Evolutionary conservation across 2,113 vertebrate species (phyloP).

Genomic region (Menura novaehollandiae): DNA sequence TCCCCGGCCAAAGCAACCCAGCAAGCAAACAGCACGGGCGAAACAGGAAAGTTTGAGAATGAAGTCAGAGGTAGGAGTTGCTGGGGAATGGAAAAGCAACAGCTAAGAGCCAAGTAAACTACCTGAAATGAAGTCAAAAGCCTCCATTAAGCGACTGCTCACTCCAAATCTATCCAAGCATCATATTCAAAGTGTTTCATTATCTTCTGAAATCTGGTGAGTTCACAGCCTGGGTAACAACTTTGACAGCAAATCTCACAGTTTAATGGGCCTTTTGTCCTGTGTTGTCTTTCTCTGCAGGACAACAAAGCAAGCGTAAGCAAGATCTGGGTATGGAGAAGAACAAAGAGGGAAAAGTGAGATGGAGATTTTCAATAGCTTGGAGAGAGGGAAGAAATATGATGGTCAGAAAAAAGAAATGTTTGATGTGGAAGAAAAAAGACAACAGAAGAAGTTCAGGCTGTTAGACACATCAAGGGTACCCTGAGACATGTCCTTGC

Average conservation of each 20-base stretch:
- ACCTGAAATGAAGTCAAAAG: background rate
- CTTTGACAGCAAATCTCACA: rapidly evolving
- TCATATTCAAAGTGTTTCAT: background rate
- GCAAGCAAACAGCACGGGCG: background rate
- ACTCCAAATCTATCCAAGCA: background rate
- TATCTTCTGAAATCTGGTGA: background rate
- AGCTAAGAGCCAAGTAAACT: background rate
- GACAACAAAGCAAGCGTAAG: background rate
- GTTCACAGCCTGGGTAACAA: background rate
- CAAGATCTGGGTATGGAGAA: background rate
- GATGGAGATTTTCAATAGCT: background rate
- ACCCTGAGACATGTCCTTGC: background rate
- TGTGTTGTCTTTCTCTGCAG: background rate
- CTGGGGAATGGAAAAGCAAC: background rate
- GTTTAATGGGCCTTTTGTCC: background rate
- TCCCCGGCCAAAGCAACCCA: background rate
- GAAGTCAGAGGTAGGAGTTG: background rate
- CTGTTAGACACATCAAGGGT: background rate
- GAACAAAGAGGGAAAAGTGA: background rate
- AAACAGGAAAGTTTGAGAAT: background rate
- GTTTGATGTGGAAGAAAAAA: background rate
- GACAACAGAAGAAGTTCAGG: background rate
- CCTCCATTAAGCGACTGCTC: rapidly evolving
- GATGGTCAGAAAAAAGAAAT: background rate
- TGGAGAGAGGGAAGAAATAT: background rate